Evolutionary conservation across 2,113 vertebrate species (phyloP).

Genomic region (Myotis davidii): DNA sequence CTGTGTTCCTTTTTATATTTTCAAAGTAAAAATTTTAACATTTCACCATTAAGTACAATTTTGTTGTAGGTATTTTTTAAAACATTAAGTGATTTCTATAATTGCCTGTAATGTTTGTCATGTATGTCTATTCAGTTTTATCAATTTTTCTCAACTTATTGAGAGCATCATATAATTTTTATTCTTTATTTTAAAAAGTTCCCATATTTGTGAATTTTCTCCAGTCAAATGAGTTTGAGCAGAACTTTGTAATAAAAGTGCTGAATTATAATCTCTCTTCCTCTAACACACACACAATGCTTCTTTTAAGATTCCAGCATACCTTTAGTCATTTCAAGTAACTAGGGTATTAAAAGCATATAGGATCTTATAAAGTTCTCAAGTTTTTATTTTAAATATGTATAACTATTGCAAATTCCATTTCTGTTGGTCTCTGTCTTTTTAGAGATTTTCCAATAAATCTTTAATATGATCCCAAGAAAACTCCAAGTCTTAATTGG

Average conservation of each 20-base stretch:
- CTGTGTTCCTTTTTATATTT: not conserved
- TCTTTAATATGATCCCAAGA: not conserved
- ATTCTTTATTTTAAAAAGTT: not conserved
- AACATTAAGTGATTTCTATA: conserved; percentile 10
- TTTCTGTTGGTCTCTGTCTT: not conserved
- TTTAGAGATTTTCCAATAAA: not conserved
- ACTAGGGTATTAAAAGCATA: not conserved
- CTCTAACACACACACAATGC: not conserved
- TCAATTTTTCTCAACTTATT: not conserved
- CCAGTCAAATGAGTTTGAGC: not conserved
- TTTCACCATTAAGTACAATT: not conserved
- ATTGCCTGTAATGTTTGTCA: not conserved
- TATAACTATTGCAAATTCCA: not conserved
- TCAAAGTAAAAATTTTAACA: not conserved
- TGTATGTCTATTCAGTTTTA: not conserved
- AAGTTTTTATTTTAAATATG: not conserved
- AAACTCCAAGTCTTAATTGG: not conserved
- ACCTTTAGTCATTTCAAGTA: not conserved
- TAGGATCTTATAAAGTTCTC: not conserved
- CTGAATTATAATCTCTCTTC: not conserved
- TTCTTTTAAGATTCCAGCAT: not conserved
- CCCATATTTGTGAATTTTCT: not conserved
- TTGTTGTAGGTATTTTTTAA: not conserved
- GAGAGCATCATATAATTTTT: not conserved
- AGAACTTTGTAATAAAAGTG: not conserved